Base-by-base conservation (phyloP, 2,797 vertebrate species). In the Phoxinus dragarum region DNA sequence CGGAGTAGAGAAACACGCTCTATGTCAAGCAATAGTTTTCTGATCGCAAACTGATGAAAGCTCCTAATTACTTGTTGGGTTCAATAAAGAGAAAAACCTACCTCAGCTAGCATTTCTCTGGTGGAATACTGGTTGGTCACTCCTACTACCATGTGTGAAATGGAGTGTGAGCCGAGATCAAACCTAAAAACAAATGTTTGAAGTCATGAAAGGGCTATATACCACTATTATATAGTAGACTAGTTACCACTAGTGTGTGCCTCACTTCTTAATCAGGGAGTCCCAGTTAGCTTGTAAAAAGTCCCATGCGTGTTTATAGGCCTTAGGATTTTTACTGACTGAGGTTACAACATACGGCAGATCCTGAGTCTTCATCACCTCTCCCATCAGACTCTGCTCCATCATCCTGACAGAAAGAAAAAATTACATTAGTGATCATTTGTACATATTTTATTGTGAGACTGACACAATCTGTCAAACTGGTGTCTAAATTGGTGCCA, bases 281-380 rank as follows among this genome's bases (percentile, higher is more conserved):
- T 95, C 86, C 97, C 97, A 98, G 66, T 97, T 96, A 87, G 94
- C 90, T 87, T 91, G 94, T 66, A 98, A 86, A 90, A 98, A 98
- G 21, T 93, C 93, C 97, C 98, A 98, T 69, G 95, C 95, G 59
- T 97, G 88, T 73, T 93, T 92, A 90, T 95, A 94, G 67, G 97
- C 97, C 54, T 84, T 92, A 0, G 95, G 96, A 90, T 97, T 98
- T 88, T 8, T 96, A 91, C 96, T 95, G 89, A 98, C 54, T 0
- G 77, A 23, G 3, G 85, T 6, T 1, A 97, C 86, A 73, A 98
- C 94, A 6, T 0, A 6, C 0, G 97, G 96, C 80, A 98, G 96
- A 89, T 98, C 96, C 90, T 98, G 97, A 47, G 95, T 96, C 94
- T 97, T 97, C 93, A 98, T 92, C 91, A 96, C 89, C 21, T 97